Conservation (phyloP, 2,797 vertebrate species). For the Ctenochaetus hawaiiensis region DNA sequence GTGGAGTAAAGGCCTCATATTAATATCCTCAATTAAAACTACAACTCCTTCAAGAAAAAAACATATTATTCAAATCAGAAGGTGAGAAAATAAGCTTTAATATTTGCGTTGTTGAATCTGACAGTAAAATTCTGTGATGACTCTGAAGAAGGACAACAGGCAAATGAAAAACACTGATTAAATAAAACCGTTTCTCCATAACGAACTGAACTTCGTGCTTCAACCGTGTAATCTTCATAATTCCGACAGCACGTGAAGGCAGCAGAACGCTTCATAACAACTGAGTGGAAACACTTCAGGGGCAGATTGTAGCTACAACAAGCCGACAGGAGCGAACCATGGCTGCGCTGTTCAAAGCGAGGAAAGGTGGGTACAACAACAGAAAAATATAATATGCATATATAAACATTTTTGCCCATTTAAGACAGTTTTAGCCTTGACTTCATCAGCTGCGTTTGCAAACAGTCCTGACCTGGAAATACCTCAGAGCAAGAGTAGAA, state of each 20-base stretch:
- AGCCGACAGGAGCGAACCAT: slow-evolving; percentile 52
- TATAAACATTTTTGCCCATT: rapidly evolving
- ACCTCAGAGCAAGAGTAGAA: not conserved
- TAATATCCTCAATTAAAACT: no score
- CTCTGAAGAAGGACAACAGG: no score
- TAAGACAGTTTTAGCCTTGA: rapidly evolving
- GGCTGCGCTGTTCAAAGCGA: slow-evolving; percentile 82
- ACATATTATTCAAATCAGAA: no score
- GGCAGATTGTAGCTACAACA: not conserved
- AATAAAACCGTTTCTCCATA: no score
- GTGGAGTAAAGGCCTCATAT: no score
- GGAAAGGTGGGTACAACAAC: slow-evolving; percentile 74
- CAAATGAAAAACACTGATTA: no score
- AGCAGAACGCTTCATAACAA: slow-evolving; percentile 29
- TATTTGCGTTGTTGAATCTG: no score
- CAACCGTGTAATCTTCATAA: no score
- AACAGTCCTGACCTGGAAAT: not conserved
- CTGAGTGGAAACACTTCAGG: not conserved
- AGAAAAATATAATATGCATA: rapidly evolving
- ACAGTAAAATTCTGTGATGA: no score
- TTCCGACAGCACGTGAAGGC: slow-evolving; percentile 44
- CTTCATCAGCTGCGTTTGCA: not conserved
- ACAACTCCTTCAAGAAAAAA: no score
- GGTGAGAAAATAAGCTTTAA: no score
- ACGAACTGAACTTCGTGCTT: no score